A percentile compares a stretch with the other conserved stretches of the same genome.
Evolutionary conservation across 2,797 vertebrate genomes (phyloP).

Genomic region (Paedocypris micromegethes): DNA sequence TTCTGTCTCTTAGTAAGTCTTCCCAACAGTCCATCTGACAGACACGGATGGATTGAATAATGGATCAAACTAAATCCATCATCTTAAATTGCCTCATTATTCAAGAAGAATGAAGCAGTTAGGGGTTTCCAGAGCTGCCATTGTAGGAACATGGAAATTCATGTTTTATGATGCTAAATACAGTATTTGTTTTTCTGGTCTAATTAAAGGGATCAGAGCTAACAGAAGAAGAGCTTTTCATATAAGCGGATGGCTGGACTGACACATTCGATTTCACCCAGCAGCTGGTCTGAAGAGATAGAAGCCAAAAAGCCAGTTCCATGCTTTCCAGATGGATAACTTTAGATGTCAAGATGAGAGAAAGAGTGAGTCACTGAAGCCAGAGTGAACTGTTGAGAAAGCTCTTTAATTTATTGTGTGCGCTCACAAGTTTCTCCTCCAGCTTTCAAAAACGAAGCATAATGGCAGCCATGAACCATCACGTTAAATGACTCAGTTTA

Average conservation of each 20-base stretch:
- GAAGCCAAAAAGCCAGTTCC: neutral
- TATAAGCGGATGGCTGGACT: neutral
- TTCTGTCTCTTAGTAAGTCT: no score
- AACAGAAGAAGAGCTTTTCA: neutral
- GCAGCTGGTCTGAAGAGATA: conserved; percentile 9
- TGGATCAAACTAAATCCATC: no score
- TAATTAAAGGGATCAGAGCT: neutral
- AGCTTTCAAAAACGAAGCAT: conserved; percentile 10
- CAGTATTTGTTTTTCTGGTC: neutral
- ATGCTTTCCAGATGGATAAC: conserved; percentile 14
- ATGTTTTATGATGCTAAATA: no score
- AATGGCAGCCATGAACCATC: neutral
- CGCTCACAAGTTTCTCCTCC: conserved; percentile 1
- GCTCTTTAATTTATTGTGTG: conserved; percentile 17
- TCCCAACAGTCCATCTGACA: no score
- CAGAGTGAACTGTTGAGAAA: neutral
- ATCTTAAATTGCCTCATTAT: no score
- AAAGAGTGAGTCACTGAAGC: conserved; percentile 6
- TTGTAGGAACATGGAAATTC: no score
- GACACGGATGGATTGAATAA: no score
- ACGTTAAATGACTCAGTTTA: neutral
- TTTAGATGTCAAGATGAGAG: conserved; percentile 23
- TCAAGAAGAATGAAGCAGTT: no score
- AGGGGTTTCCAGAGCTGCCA: no score
- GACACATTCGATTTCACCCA: neutral